These are phyloP conservation scores for Trissolcus japonicus DNA, from an alignment of 2,888 invertebrate species.

Conservation along the genomic window DNA sequence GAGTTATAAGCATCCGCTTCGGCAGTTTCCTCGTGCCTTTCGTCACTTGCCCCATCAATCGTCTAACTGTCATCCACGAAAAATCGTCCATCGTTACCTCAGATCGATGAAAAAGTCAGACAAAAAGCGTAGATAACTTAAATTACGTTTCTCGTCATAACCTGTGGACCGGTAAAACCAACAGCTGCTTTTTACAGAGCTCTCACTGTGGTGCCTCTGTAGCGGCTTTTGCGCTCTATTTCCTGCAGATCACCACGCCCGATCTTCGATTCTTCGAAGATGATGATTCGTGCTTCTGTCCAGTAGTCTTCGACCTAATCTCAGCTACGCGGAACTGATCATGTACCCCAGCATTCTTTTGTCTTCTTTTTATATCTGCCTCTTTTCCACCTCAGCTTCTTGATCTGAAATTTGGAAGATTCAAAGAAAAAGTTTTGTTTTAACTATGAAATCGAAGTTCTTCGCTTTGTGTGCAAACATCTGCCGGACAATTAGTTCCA, in stretches of 20 bases:
- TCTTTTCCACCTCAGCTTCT: slow-evolving; percentile 24
- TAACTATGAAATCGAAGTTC: no score
- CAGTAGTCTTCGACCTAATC: slow-evolving; percentile 36
- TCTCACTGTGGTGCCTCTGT: slow-evolving; percentile 46
- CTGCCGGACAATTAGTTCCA: slow-evolving; percentile 15
- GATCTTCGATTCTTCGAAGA: slow-evolving; percentile 39
- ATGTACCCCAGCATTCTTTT: slow-evolving; percentile 27
- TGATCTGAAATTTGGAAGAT: not conserved
- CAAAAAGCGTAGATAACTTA: slow-evolving; percentile 74
- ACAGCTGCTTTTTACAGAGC: slow-evolving; percentile 55
- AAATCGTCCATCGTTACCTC: slow-evolving; percentile 64
- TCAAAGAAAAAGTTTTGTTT: no score
- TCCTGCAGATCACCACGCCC: slow-evolving; percentile 41
- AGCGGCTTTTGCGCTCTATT: slow-evolving; percentile 38
- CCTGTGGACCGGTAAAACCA: slow-evolving; percentile 68
- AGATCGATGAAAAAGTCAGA: slow-evolving; percentile 58
- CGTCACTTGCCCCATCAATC: not conserved
- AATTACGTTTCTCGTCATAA: slow-evolving; percentile 73
- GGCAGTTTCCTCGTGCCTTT: slow-evolving; percentile 45
- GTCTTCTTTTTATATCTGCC: slow-evolving; percentile 20
- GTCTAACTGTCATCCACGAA: slow-evolving; percentile 3
- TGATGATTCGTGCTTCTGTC: slow-evolving; percentile 50
- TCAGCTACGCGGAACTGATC: slow-evolving; percentile 43
- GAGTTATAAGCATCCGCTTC: slow-evolving; percentile 47
- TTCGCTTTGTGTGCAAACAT: not conserved